phyloP scores from a whole-genome alignment of 2,888 invertebrate species.

The Protula sp. region DNA sequence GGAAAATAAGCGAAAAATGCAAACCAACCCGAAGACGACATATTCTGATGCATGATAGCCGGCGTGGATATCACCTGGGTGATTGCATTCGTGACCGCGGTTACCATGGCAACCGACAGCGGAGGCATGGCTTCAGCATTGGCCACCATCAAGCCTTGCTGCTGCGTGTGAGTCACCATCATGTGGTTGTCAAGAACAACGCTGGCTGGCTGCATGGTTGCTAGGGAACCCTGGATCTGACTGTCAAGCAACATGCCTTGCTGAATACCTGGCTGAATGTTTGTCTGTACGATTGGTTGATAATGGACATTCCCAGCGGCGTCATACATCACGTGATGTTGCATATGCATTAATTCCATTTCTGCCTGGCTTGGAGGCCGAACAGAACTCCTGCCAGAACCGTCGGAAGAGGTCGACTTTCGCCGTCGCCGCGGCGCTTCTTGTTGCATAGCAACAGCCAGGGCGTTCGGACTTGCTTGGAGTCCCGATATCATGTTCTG shows the following conservation, averaged over 20 bases:
- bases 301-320: no score
- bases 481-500: slow-evolving; percentile 28
- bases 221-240: no score
- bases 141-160: slow-evolving; percentile 19
- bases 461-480: slow-evolving; percentile 18
- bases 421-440: neutral
- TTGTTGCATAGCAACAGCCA: slow-evolving; percentile 21
- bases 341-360: no score
- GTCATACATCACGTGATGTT: no score
- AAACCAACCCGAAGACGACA: no score
- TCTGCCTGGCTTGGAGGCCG: neutral
- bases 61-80: slow-evolving; percentile 43
- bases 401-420: neutral
- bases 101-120: slow-evolving; percentile 39
- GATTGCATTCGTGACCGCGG: slow-evolving; percentile 41
- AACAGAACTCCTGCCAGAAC: neutral
- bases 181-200: no score
- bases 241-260: no score
- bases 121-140: slow-evolving; percentile 42
- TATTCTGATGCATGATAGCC: no score
- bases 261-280: no score
- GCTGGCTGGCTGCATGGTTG: no score
- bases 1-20: no score
- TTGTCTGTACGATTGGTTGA: no score
- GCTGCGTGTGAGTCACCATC: neutral